Percentiles rank a stretch among this genome's conserved stretches.
Conservation (phyloP, 1,140 invertebrate genomes). For the Nasonia vitripennis region DNA sequence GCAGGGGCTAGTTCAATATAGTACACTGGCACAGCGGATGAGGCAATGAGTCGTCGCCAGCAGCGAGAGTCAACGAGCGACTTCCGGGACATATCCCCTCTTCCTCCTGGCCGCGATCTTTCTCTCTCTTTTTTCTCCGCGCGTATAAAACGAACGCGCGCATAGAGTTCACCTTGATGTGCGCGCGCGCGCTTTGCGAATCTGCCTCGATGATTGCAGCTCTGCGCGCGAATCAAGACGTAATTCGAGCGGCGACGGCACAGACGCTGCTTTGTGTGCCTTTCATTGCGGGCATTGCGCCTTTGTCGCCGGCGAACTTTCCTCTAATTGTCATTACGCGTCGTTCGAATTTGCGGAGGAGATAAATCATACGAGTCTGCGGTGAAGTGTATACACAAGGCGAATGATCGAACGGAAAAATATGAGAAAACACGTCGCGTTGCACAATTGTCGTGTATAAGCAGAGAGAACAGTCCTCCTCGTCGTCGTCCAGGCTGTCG, state of each 20-base stretch:
- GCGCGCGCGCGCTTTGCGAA: not conserved
- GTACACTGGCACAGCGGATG: slow-evolving; percentile 65
- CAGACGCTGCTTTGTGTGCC: not conserved
- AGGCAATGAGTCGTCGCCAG: slow-evolving; percentile 68
- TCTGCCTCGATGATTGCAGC: not conserved
- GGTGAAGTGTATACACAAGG: too few species aligned
- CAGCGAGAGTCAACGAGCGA: slow-evolving; percentile 69
- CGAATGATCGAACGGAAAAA: not conserved
- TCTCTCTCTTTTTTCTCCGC: not conserved
- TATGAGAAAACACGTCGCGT: not conserved
- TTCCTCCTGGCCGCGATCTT: not conserved
- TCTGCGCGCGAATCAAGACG: not conserved
- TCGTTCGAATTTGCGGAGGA: not conserved
- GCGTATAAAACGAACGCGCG: not conserved
- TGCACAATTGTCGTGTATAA: not conserved
- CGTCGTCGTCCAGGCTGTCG: not conserved
- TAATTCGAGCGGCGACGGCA: not conserved
- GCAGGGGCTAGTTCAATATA: not conserved
- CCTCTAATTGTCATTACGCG: not conserved
- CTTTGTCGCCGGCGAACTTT: not conserved
- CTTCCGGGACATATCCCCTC: slow-evolving; percentile 63
- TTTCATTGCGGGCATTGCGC: not conserved
- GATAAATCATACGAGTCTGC: not conserved
- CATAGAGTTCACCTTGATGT: slow-evolving; percentile 19
- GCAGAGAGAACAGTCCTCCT: not conserved